phyloP scores from a whole-genome alignment of 2,113 vertebrate species.

The Prochilodus magdalenae region DNA sequence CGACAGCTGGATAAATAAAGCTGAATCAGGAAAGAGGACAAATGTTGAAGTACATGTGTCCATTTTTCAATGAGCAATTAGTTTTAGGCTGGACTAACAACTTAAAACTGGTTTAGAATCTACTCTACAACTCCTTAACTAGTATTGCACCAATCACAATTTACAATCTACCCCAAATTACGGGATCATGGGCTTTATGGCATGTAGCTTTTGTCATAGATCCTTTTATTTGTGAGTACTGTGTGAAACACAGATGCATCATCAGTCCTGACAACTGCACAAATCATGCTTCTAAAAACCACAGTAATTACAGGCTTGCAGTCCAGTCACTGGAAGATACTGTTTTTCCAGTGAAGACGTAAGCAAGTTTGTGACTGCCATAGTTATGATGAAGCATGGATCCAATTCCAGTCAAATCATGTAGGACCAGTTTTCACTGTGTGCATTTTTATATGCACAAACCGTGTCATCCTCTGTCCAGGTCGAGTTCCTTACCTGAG shows the following conservation, averaged over 20 bases:
- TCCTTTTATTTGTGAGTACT: constrained; percentile 1
- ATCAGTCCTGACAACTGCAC: neutral
- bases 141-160: neutral
- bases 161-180: neutral
- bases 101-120: neutral
- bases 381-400: neutral
- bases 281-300: neutral
- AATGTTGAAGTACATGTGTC: too few relatives aligned
- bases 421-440: neutral
- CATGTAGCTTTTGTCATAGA: neutral
- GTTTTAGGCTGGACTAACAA: too few relatives aligned
- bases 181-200: neutral
- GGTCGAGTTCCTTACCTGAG: constrained; percentile 79
- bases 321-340: neutral
- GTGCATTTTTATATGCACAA: neutral
- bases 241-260: neutral
- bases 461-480: too few relatives aligned
- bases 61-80: too few relatives aligned
- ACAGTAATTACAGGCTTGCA: neutral
- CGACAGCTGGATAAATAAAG: neutral
- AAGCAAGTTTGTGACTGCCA: neutral
- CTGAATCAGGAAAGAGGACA: too few relatives aligned
- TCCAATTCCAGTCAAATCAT: neutral
- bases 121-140: neutral
- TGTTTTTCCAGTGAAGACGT: neutral